A percentile compares a stretch with the other conserved stretches of the same genome.
Evolutionary conservation across 2,113 vertebrate genomes (phyloP).

Genomic region (Noctilio leporinus): DNA sequence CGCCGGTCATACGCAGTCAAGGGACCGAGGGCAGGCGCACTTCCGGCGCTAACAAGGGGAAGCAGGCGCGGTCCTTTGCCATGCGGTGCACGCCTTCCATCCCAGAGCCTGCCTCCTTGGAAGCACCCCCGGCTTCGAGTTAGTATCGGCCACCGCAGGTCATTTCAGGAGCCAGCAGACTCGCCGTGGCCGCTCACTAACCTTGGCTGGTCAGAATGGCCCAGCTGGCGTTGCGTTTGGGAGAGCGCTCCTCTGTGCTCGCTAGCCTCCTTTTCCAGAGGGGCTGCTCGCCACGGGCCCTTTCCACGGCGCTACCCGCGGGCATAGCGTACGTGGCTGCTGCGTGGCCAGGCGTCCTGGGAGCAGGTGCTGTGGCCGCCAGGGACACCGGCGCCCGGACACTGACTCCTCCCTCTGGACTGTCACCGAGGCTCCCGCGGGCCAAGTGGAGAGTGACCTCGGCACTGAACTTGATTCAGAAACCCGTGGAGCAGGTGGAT

Average conservation of each 20-base stretch:
- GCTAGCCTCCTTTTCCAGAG: conserved; percentile 79
- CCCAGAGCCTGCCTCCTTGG: conserved; percentile 9
- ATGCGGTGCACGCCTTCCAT: not conserved
- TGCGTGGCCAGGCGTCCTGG: conserved; percentile 60
- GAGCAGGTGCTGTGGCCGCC: conserved; percentile 47
- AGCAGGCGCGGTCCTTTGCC: not conserved
- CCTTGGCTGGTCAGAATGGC: conserved; percentile 96
- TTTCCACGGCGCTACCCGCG: conserved; percentile 70
- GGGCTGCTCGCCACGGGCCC: conserved; percentile 67
- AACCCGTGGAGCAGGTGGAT: conserved; percentile 60
- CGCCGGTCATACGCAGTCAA: not conserved
- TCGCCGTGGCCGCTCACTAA: conserved; percentile 79
- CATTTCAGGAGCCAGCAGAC: conserved; percentile 7
- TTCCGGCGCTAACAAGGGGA: not conserved
- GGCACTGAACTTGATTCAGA: conserved; percentile 71
- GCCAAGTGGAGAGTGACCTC: conserved; percentile 67
- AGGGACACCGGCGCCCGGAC: conserved; percentile 39
- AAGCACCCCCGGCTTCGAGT: conserved; percentile 42
- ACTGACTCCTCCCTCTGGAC: conserved; percentile 44
- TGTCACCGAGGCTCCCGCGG: conserved; percentile 59
- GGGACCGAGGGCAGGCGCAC: not conserved
- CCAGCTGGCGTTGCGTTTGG: conserved; percentile 87
- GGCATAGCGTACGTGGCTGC: conserved; percentile 76
- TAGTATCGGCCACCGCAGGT: conserved; percentile 50
- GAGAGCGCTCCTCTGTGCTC: conserved; percentile 72